Base-by-base conservation (phyloP, 2,797 vertebrate species). In the Sebastolobus alascanus region DNA sequence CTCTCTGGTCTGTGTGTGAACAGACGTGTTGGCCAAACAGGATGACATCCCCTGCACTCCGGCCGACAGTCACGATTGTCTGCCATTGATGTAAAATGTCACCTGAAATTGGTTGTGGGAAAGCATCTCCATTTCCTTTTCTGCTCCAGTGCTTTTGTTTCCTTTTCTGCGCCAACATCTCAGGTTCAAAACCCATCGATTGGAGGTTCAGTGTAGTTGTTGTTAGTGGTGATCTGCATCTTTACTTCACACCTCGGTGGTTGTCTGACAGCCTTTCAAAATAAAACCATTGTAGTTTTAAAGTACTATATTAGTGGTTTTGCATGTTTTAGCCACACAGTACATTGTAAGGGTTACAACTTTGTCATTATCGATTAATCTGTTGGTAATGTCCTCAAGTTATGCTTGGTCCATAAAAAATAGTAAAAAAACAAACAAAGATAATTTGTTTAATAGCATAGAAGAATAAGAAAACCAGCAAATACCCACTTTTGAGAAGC, bases 81-180 rank as follows among this genome's bases (percentile, higher is more conserved):
- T 84, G 72, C 68, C 73, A 84, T 76, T 87, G 91, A 89, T 91
- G 87, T 91, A 85, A 92, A 93, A 94, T 93, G 93, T 93, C 91
- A 93, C 75, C 90, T 87, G 84, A 85, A 93, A 93, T 92, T 90
- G 91, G 84, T 86, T 90, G 73, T 77, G 87, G 79, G 85, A 88
- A 89, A 84, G 77, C 68, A 67, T 85, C 87, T 87, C 74, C 63
- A 27, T 87, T 87, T 91, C 61, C 79, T 40, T 78, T 87, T 84
- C 79, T 77, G 77, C 83, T 84, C 71, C 72, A 11, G 25, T 50
- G 81, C 73, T 70, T 90, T 84, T 86, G 84, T 90, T 89, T 87
- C 60, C 74, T 35, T 75, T 74, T 75, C 70, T 52, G 58, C 31
- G 22, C 70, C 33, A 77, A 71, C 43, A 46, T 83, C 58, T 78